Evolutionary conservation across 2,797 vertebrate species (phyloP).

Genomic region (Crenuchus spilurus): DNA sequence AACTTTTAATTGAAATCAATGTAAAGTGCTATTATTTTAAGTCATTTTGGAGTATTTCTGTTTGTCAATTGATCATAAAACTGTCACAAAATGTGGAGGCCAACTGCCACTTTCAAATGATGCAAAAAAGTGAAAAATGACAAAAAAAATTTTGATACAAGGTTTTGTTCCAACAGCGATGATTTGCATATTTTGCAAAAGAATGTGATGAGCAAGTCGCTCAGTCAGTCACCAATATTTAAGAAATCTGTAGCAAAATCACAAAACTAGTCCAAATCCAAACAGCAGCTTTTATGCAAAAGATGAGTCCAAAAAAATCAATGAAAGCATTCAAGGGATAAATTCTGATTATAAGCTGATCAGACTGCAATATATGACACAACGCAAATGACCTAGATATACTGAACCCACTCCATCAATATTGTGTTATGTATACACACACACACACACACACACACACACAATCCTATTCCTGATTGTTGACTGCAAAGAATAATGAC

Average conservation of each 20-base stretch:
- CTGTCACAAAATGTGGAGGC: no score
- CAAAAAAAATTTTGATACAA: no score
- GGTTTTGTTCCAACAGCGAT: no score
- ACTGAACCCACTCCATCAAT: constrained; percentile 42
- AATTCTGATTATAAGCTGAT: constrained; percentile 55
- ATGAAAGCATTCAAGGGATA: constrained; percentile 51
- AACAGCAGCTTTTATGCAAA: constrained; percentile 26
- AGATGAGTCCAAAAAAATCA: constrained; percentile 37
- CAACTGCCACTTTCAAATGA: no score
- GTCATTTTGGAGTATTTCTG: no score
- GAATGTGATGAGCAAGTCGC: neutral
- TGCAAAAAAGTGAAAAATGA: neutral
- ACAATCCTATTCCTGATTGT: constrained; percentile 26
- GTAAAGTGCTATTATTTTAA: no score
- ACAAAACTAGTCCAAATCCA: constrained; percentile 15
- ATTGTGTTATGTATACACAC: constrained; percentile 11
- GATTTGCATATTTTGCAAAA: no score
- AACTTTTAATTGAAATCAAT: no score
- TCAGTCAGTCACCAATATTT: constrained; percentile 1
- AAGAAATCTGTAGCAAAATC: constrained; percentile 16
- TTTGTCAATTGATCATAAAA: no score
- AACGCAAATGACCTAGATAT: constrained; percentile 51
- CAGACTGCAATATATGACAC: constrained; percentile 44
- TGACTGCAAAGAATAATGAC: constrained; percentile 57
- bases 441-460: constrained; percentile 21